These are phyloP conservation scores for Paramormyrops kingsleyae DNA, from an alignment of 2,113 vertebrate species.

Conservation along the genomic window DNA sequence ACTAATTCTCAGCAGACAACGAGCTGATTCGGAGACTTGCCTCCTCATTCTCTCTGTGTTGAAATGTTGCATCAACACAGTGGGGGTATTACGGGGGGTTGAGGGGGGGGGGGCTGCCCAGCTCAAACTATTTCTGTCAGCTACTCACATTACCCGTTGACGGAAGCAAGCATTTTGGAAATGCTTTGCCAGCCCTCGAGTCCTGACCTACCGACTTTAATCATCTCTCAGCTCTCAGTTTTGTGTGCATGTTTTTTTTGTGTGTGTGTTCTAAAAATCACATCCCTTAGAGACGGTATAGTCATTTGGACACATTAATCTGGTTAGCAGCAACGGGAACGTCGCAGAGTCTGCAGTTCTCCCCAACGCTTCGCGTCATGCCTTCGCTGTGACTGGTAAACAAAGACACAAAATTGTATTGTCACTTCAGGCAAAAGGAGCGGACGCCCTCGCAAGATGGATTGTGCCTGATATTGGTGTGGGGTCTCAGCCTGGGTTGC, in stretches of 20 bases:
- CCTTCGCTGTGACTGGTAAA: not conserved
- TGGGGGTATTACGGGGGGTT: not conserved
- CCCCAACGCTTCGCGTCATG: not conserved
- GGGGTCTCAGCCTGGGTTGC: not conserved
- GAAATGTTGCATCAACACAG: constrained; percentile 19
- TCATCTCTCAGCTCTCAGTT: not conserved
- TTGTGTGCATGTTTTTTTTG: not conserved
- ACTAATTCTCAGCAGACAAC: constrained; percentile 17
- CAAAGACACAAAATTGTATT: not conserved
- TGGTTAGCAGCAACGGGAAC: not conserved
- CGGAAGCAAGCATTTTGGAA: constrained; percentile 11
- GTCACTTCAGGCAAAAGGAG: not conserved
- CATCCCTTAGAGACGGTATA: not conserved
- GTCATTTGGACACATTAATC: not conserved
- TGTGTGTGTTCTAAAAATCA: not conserved
- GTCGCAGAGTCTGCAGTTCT: not conserved
- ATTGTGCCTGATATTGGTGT: not conserved
- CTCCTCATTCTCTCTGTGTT: constrained; percentile 13
- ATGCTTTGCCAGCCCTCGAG: not conserved
- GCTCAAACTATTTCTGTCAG: constrained; percentile 17
- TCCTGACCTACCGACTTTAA: constrained; percentile 11
- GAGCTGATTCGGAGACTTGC: not conserved
- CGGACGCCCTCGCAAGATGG: not conserved
- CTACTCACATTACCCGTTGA: constrained; percentile 7
- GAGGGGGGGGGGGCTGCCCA: not conserved